Percentiles rank a stretch among this genome's conserved stretches.
Conservation (phyloP, 2,113 vertebrate species). For the Brienomyrus longianalis region DNA sequence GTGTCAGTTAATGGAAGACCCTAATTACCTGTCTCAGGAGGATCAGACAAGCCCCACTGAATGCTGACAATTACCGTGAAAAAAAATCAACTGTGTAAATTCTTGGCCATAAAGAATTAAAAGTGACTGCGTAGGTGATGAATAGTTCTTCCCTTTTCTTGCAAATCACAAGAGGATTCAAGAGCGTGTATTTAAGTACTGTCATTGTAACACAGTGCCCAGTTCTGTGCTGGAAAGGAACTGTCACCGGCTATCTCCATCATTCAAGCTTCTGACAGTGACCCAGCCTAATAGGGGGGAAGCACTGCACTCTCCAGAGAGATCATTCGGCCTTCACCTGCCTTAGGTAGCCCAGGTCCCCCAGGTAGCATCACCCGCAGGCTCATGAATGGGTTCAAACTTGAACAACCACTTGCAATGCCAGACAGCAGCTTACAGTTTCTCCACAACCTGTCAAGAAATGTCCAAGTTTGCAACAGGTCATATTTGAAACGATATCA, state of each 20-base stretch:
- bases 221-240: slow-evolving; percentile 75
- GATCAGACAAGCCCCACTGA: neutral
- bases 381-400: neutral
- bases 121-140: neutral
- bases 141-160: slow-evolving; percentile 19
- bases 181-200: slow-evolving; percentile 84
- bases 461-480: neutral
- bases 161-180: slow-evolving; percentile 80
- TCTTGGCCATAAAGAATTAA: neutral
- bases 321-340: slow-evolving; percentile 68
- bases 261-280: slow-evolving; percentile 81
- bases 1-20: neutral
- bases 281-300: slow-evolving; percentile 82
- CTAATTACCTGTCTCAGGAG: neutral
- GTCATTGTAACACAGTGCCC: slow-evolving; percentile 78
- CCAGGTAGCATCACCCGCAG: slow-evolving; percentile 62
- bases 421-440: neutral
- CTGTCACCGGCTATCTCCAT: slow-evolving; percentile 77
- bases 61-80: neutral
- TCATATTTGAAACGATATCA: neutral
- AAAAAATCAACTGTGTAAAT: neutral
- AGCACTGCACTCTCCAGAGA: slow-evolving; percentile 71
- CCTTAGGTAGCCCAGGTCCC: slow-evolving; percentile 84
- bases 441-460: neutral
- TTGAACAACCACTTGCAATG: neutral